These are phyloP conservation scores for Gephyroberyx darwinii DNA, from an alignment of 2,797 vertebrate species.

Conservation along the genomic window DNA sequence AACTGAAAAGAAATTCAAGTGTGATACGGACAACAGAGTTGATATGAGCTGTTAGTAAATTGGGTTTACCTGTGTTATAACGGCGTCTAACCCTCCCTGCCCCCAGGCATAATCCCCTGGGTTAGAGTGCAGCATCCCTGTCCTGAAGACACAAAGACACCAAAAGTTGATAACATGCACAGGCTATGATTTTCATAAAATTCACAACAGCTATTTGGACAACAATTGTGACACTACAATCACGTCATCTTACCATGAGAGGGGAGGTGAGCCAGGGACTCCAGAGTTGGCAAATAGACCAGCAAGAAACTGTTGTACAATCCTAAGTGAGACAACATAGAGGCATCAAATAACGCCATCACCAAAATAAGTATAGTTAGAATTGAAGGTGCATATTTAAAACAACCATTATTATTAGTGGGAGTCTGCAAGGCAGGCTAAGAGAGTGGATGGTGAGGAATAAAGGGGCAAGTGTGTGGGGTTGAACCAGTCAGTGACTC, in stretches of 20 bases:
- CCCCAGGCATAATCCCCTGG: conserved; percentile 98
- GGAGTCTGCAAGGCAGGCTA: background rate
- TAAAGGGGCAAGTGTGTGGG: background rate
- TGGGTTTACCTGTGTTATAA: conserved; percentile 92
- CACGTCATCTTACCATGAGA: conserved; percentile 87
- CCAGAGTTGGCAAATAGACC: conserved; percentile 90
- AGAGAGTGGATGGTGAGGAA: conserved; percentile 5
- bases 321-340: conserved; percentile 74
- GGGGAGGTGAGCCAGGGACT: conserved; percentile 88
- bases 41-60: background rate
- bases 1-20: conserved; percentile 3
- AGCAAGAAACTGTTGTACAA: conserved; percentile 94
- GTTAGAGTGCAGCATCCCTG: conserved; percentile 96
- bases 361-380: conserved; percentile 6
- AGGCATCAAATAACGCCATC: conserved; percentile 5
- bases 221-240: background rate
- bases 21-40: background rate
- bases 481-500: conserved; percentile 30
- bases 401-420: conserved; percentile 9
- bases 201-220: background rate
- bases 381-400: conserved; percentile 14
- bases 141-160: conserved; percentile 80
- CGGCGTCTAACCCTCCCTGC: conserved; percentile 94
- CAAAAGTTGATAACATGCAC: conserved; percentile 1
- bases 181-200: background rate